phyloP scores from a whole-genome alignment of 2,888 invertebrate species.

The Abrostola triplasia region DNA sequence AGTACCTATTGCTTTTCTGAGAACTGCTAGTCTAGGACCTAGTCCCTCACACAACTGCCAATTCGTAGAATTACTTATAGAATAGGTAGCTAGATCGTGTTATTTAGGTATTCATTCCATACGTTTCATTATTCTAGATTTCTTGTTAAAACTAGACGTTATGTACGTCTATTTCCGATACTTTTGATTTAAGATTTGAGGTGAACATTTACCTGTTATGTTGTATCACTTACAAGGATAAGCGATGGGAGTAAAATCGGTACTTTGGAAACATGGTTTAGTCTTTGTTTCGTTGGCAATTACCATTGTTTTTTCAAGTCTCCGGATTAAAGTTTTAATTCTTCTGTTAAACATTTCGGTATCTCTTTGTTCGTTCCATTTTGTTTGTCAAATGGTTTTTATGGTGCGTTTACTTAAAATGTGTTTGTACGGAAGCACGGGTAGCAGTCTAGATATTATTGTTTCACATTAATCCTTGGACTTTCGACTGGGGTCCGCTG shows the following conservation, averaged over 20 bases:
- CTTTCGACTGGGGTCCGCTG: conserved; percentile 56
- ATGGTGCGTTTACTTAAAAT: neutral
- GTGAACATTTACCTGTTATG: no score
- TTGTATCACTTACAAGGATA: no score
- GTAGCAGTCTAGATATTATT: conserved; percentile 39
- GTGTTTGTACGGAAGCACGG: conserved; percentile 32
- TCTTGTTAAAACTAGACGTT: neutral
- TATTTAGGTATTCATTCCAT: conserved; percentile 42
- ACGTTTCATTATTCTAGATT: conserved; percentile 20
- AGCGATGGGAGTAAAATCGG: no score
- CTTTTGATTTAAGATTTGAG: no score
- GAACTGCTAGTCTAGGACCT: conserved; percentile 62
- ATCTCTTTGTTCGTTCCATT: no score
- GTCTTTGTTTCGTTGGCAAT: no score
- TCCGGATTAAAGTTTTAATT: no score
- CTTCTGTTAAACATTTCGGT: no score
- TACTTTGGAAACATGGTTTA: no score
- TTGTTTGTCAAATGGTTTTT: no score
- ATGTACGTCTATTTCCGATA: no score
- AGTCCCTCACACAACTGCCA: conserved; percentile 60
- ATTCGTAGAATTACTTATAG: conserved; percentile 63
- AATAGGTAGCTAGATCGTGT: conserved; percentile 51
- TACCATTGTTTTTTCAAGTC: no score
- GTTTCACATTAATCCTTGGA: conserved; percentile 61
- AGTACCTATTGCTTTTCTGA: conserved; percentile 63